These are phyloP conservation scores for Pollenia griseotomentosa DNA, from an alignment of 2,888 invertebrate species.

Conservation along the genomic window DNA sequence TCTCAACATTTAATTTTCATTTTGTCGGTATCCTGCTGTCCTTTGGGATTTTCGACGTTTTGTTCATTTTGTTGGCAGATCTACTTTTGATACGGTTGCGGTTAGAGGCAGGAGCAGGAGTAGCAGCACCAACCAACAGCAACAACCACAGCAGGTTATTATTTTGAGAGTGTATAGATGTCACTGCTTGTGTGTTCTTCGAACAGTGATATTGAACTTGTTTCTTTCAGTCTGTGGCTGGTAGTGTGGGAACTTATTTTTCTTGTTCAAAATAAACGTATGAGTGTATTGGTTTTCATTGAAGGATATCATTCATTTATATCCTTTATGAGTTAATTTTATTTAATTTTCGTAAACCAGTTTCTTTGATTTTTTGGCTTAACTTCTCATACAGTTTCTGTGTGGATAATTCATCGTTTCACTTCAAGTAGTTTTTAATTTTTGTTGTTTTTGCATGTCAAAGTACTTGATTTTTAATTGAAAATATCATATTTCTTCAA, in stretches of 20 bases:
- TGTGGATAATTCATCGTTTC: conserved; percentile 16
- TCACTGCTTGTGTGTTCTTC: conserved; percentile 46
- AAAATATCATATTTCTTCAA: conserved; percentile 77
- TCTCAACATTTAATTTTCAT: conserved; percentile 58
- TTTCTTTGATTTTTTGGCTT: conserved; percentile 48
- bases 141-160: conserved; percentile 77
- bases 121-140: neutral
- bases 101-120: conserved; percentile 32
- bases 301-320: conserved; percentile 64
- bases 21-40: conserved; percentile 64
- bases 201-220: neutral
- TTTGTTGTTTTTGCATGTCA: conserved; percentile 13
- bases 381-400: neutral
- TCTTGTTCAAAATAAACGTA: conserved; percentile 44
- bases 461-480: conserved; percentile 68
- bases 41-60: conserved; percentile 73
- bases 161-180: conserved; percentile 31
- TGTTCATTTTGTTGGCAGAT: conserved; percentile 63
- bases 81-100: conserved; percentile 67
- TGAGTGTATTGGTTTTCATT: conserved; percentile 29
- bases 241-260: conserved; percentile 57
- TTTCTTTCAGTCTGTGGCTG: conserved; percentile 17
- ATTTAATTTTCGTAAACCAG: conserved; percentile 66
- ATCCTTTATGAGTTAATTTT: conserved; percentile 67
- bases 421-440: neutral